Conservation (phyloP, 2,113 vertebrate genomes). For the Menidia beryllina region DNA sequence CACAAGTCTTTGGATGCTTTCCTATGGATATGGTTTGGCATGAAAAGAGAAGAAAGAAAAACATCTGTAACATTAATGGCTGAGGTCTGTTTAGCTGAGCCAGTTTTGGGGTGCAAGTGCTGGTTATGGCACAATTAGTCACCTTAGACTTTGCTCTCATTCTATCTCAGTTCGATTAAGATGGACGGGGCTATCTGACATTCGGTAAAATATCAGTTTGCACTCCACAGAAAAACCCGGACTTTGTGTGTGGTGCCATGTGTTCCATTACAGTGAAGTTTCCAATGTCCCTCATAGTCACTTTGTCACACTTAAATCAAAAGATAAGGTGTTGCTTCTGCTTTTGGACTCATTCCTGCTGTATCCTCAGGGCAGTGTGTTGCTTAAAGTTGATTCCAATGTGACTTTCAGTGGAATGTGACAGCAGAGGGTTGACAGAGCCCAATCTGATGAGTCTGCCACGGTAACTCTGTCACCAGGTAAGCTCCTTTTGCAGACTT, state of each 20-base stretch:
- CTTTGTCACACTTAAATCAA: constrained; percentile 22
- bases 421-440: constrained; percentile 44
- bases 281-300: constrained; percentile 5
- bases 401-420: constrained; percentile 51
- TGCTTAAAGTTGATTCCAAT: constrained; percentile 31
- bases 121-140: neutral
- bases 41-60: neutral
- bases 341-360: constrained; percentile 10
- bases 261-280: constrained; percentile 3
- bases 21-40: constrained; percentile 1
- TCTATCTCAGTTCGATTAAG: constrained; percentile 13
- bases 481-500: constrained; percentile 20
- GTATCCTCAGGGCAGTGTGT: constrained; percentile 5
- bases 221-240: neutral
- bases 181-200: neutral
- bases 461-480: constrained; percentile 27
- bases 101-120: neutral
- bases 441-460: constrained; percentile 30
- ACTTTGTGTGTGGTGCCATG: neutral
- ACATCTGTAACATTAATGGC: neutral
- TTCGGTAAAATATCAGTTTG: constrained; percentile 16
- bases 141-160: constrained; percentile 3
- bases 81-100: neutral
- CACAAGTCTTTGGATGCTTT: constrained; percentile 39
- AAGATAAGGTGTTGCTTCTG: neutral